Percentiles rank a stretch among this genome's conserved stretches.
These are phyloP conservation scores for Glyphotaelius pellucidus DNA, from an alignment of 2,888 invertebrate genomes.

Conservation along the genomic window DNA sequence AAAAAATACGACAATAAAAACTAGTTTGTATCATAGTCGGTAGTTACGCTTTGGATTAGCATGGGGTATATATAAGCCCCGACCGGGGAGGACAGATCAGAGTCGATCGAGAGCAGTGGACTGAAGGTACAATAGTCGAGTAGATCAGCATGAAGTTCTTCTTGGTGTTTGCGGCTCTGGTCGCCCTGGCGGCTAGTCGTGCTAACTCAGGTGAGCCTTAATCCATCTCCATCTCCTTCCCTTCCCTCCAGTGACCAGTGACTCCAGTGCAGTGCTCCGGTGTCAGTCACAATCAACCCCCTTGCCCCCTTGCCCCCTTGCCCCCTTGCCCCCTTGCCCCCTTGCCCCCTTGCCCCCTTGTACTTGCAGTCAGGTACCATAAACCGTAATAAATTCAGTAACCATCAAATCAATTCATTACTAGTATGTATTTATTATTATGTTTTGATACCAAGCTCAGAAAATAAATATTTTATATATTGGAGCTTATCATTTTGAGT, in stretches of 20 bases:
- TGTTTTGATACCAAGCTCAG: background rate
- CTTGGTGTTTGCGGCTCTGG: slow-evolving; percentile 67
- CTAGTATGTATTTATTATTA: background rate
- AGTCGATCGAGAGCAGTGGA: slow-evolving; percentile 26
- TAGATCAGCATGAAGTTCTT: slow-evolving; percentile 63
- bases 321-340: background rate
- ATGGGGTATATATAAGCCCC: slow-evolving; percentile 36
- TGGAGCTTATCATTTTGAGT: background rate
- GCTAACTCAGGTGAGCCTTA: slow-evolving; percentile 37
- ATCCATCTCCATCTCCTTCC: background rate
- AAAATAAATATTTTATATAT: background rate
- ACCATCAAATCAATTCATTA: background rate
- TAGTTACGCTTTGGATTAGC: slow-evolving; percentile 2
- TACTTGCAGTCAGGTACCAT: background rate
- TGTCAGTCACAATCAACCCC: background rate
- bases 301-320: background rate
- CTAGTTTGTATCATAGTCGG: slow-evolving; percentile 48
- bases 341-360: background rate
- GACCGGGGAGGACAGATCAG: slow-evolving; percentile 32
- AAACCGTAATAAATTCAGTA: background rate
- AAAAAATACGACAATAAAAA: slow-evolving; percentile 60
- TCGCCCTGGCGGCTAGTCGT: slow-evolving; percentile 18
- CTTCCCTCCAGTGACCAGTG: background rate
- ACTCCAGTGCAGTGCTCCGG: background rate
- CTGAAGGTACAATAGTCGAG: slow-evolving; percentile 9